A percentile compares a stretch with the other conserved stretches of the same genome.
These are phyloP conservation scores for Rhopalosiphum maidis DNA, from an alignment of 1,140 invertebrate species.

Conservation along the genomic window DNA sequence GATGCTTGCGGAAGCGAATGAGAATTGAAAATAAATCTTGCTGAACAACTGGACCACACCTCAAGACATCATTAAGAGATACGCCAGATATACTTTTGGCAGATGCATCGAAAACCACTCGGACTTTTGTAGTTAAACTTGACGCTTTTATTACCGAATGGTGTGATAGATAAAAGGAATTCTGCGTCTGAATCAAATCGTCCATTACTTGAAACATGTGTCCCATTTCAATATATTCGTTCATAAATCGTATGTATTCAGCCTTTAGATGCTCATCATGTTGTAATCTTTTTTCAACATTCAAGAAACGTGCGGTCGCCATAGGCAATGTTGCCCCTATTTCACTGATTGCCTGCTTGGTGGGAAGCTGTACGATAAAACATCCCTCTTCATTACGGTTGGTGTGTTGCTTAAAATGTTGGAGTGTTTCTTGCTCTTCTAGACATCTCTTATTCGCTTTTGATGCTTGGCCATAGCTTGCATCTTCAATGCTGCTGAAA, in stretches of 20 bases:
- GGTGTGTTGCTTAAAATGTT: not conserved
- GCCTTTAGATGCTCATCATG: not conserved
- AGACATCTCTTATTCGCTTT: not conserved
- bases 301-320: not conserved
- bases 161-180: constrained; percentile 43
- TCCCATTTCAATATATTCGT: not conserved
- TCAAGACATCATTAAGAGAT: constrained; percentile 43
- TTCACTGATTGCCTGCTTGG: not conserved
- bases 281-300: not conserved
- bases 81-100: constrained; percentile 22
- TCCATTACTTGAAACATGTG: not conserved
- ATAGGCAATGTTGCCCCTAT: not conserved
- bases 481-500: not conserved
- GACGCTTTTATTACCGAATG: constrained; percentile 26
- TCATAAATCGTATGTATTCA: not conserved
- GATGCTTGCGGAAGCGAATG: no score
- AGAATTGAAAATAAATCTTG: not conserved
- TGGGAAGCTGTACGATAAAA: not conserved
- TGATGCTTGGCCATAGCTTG: not conserved
- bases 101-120: constrained; percentile 56
- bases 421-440: not conserved
- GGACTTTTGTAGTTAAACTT: constrained; percentile 27
- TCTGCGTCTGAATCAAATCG: not conserved
- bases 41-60: not conserved
- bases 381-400: not conserved